Evolutionary conservation across 2,888 invertebrate species (phyloP).

Genomic region (Calephelis perditalis): DNA sequence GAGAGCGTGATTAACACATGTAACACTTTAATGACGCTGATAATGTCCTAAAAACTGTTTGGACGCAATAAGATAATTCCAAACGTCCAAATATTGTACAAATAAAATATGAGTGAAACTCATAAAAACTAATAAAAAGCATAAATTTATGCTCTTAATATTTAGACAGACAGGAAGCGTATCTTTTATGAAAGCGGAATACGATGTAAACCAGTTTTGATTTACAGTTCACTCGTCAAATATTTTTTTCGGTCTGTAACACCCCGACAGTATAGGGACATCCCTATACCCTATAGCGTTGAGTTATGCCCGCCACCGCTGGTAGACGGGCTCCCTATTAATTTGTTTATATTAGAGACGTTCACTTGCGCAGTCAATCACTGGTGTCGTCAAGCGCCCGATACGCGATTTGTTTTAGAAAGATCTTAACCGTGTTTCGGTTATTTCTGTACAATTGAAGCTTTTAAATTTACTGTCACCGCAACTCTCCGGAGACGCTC

Average conservation of each 20-base stretch:
- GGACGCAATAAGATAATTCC: constrained; percentile 30
- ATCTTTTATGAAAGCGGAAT: constrained; percentile 51
- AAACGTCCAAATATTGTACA: constrained; percentile 30
- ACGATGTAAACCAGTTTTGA: constrained; percentile 39
- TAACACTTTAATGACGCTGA: constrained; percentile 59
- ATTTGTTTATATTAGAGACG: constrained; percentile 76
- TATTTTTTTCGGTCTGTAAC: constrained; percentile 52
- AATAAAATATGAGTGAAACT: constrained; percentile 34
- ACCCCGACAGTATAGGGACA: constrained; percentile 34
- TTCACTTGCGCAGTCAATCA: constrained; percentile 77
- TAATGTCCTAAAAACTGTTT: constrained; percentile 39
- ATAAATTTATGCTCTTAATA: constrained; percentile 53
- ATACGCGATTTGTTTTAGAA: constrained; percentile 76
- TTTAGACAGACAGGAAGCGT: constrained; percentile 55
- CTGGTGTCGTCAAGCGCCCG: constrained; percentile 73
- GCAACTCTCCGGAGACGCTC: constrained; percentile 72
- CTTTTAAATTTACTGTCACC: constrained; percentile 78
- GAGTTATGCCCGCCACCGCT: constrained; percentile 49
- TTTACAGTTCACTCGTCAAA: constrained; percentile 51
- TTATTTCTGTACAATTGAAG: constrained; percentile 77
- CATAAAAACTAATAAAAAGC: constrained; percentile 43
- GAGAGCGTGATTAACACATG: constrained; percentile 63
- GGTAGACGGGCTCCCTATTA: constrained; percentile 63
- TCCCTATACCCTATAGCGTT: constrained; percentile 40
- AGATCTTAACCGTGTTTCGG: constrained; percentile 76